Conservation (phyloP, 2,113 vertebrate genomes). For the Shinisaurus crocodilurus region DNA sequence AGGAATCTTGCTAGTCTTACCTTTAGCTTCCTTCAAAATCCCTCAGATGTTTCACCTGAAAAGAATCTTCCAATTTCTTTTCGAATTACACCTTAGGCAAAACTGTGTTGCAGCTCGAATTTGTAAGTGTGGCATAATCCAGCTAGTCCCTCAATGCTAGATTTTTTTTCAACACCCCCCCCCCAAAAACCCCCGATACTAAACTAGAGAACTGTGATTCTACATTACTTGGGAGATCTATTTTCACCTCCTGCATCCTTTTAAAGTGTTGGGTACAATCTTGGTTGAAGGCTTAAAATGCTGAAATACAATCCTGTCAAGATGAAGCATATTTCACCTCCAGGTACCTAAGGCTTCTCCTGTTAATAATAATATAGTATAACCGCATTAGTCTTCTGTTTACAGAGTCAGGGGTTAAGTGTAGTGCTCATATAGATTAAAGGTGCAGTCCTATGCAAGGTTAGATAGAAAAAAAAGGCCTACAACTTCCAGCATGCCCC, state of each 20-base stretch:
- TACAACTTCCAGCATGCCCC: no score
- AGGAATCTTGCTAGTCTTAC: not conserved
- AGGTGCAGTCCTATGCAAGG: no score
- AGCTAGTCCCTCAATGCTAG: no score
- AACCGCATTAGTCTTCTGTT: no score
- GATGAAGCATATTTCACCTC: not conserved
- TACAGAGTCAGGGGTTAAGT: no score
- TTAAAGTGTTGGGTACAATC: not conserved
- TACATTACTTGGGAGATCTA: not conserved
- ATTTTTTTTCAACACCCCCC: not conserved
- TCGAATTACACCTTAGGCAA: no score
- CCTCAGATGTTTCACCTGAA: not conserved
- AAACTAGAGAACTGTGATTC: not conserved
- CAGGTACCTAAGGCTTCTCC: no score
- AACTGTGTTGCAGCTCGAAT: not conserved
- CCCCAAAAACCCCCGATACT: no score
- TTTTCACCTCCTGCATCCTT: not conserved
- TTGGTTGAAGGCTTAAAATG: not conserved
- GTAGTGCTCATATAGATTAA: no score
- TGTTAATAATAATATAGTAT: no score
- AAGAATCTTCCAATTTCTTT: not conserved
- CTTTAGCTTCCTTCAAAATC: not conserved
- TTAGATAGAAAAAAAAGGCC: no score
- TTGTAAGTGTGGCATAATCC: not conserved
- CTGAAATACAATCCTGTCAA: not conserved